Conservation (phyloP, 23 tunicate species). For the Styela clava region DNA sequence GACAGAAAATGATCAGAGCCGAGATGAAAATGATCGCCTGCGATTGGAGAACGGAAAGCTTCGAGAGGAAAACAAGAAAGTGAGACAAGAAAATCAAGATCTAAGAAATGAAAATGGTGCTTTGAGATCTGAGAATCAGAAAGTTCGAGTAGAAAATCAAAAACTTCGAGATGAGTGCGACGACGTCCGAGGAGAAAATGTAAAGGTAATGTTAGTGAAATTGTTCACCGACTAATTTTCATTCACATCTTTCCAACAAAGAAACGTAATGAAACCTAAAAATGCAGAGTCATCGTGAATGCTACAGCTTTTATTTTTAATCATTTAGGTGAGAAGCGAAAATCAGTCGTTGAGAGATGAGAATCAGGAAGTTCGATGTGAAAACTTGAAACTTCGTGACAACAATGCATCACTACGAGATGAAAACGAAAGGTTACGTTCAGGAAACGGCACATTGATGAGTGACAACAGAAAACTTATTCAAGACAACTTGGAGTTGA, state of each 20-base stretch:
- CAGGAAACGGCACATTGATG: conserved; percentile 53
- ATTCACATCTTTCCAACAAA: too few relatives aligned
- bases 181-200: conserved; percentile 63
- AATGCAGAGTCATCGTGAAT: too few relatives aligned
- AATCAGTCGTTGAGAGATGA: conserved; percentile 85
- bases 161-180: conserved; percentile 70
- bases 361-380: conserved; percentile 79
- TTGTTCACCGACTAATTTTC: too few relatives aligned
- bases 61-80: conserved; percentile 84
- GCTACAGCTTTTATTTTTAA: conserved; percentile 1
- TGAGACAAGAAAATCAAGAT: conserved; percentile 75
- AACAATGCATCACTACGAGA: conserved; percentile 61
- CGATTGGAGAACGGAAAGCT: conserved; percentile 72
- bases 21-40: conserved; percentile 71
- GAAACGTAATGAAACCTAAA: too few relatives aligned
- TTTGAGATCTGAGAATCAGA: conserved; percentile 78
- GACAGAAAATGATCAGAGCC: conserved; percentile 30
- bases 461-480: conserved; percentile 57
- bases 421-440: conserved; percentile 79
- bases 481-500: conserved; percentile 75
- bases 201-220: conserved; percentile 48
- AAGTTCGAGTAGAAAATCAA: conserved; percentile 66
- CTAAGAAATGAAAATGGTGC: conserved; percentile 84
- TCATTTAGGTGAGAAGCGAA: conserved; percentile 63
- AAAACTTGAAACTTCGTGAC: conserved; percentile 76